These are phyloP conservation scores for Acrocephalus arundinaceus DNA, from an alignment of 2,113 vertebrate species.

Conservation along the genomic window DNA sequence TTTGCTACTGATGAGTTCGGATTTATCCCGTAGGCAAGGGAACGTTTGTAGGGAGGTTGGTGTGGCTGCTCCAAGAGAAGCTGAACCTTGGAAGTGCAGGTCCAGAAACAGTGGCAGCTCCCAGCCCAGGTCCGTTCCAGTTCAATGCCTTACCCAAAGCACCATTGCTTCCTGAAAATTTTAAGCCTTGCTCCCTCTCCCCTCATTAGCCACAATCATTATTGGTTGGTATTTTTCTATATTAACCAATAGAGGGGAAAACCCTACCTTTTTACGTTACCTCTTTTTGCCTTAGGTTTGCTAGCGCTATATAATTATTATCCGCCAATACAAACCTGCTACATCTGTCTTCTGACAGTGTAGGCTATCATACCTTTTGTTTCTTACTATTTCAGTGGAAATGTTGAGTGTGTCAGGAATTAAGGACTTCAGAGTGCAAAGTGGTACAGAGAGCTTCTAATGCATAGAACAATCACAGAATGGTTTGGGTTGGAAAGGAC, in stretches of 20 bases:
- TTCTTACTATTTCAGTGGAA: background rate
- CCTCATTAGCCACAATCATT: background rate
- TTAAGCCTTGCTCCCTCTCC: background rate
- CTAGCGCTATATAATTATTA: background rate
- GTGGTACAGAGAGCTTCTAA: background rate
- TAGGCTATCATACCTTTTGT: background rate
- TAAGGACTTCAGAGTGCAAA: background rate
- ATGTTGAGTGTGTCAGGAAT: background rate
- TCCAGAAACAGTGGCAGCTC: background rate
- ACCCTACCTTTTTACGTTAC: background rate
- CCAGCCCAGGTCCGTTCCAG: background rate
- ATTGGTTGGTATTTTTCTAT: background rate
- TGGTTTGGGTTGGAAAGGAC: background rate
- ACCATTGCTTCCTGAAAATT: background rate
- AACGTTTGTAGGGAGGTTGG: rapidly evolving
- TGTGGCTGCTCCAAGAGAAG: background rate
- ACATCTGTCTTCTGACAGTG: background rate
- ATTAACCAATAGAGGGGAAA: background rate
- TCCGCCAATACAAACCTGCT: background rate
- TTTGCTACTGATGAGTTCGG: background rate
- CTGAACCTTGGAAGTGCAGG: background rate
- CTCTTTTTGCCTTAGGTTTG: background rate
- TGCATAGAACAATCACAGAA: background rate
- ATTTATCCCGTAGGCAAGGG: background rate
- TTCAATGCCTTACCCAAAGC: background rate